Conservation (phyloP, 2,888 invertebrate genomes). For the Sarcophaga carnaria region DNA sequence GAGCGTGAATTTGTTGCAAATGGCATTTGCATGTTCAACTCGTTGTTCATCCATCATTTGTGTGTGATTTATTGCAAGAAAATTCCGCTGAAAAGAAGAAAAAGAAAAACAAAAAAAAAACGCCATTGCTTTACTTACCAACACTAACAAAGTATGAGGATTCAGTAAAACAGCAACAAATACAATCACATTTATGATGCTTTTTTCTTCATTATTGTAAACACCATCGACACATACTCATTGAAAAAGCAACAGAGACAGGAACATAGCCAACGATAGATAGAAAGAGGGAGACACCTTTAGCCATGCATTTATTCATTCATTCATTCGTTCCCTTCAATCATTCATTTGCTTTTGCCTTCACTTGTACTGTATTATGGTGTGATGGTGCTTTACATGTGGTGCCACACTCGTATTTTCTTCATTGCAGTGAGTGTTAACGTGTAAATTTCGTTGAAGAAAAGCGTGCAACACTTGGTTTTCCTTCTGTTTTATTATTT, state of each 20-base stretch:
- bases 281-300: too few species aligned
- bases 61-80: conserved; percentile 62
- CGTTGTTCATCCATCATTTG: conserved; percentile 70
- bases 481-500: neutral
- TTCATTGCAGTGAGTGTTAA: conserved; percentile 32
- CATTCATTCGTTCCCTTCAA: neutral
- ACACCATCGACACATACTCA: neutral
- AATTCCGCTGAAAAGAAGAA: conserved; percentile 40
- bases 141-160: too few species aligned
- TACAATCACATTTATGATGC: conserved; percentile 23
- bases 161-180: neutral
- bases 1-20: conserved; percentile 67
- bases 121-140: neutral
- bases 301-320: neutral
- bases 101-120: neutral
- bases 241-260: too few species aligned
- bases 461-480: conserved; percentile 53
- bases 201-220: neutral
- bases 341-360: conserved; percentile 10
- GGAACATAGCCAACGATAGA: too few species aligned
- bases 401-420: neutral
- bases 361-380: neutral
- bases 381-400: neutral
- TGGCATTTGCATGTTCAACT: conserved; percentile 71
- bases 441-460: conserved; percentile 58